Base-by-base conservation (phyloP, 2,113 vertebrate genomes). In the Vidua macroura region DNA sequence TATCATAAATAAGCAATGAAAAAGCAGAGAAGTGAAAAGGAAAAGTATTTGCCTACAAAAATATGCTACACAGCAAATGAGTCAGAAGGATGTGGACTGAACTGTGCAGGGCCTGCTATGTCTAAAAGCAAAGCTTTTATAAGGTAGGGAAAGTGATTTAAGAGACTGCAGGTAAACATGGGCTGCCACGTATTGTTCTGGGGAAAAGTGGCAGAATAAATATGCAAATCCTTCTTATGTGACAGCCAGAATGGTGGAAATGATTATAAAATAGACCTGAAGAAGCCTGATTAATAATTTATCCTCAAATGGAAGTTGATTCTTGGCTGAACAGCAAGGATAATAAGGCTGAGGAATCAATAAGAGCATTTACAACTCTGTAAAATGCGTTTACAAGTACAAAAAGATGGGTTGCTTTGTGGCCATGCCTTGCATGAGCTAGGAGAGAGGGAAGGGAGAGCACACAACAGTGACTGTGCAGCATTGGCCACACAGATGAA, bases 251-350 rank as follows among this genome's bases (percentile, higher is more conserved):
- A 91, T 80, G 70, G 95, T 94, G 48, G 64, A 91, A 95, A 95
- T 95, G 72, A 95, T 88, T 95, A 94, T 90, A 93, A 95, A 97
- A 95, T 95, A 94, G 95, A 87, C 75, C 81, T 51, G 78, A 74
- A 76, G 93, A 95, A 95, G 89, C 81, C 94, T 97, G 96, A 97
- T 97, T 96, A 97, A 97, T 97, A 97, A 97, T 97, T 97, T 96
- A 95, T 97, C 95, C 89, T 91, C 94, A 93, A 95, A 96, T 94
- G 63, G 93, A 95, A 92, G 91, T 85, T 94, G 95, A 95, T 96
- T 96, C 94, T 93, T 95, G 93, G 75, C 94, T 94, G 84, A 92
- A 52, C 87, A 95, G 93, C 1, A 1, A 92, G 94, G 94, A 97
- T 96, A 95, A 96, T 94, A 97, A 67, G 91, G 93, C 84, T 87